Conservation (phyloP, 2,113 vertebrate species). For the Saccopteryx leptura region DNA sequence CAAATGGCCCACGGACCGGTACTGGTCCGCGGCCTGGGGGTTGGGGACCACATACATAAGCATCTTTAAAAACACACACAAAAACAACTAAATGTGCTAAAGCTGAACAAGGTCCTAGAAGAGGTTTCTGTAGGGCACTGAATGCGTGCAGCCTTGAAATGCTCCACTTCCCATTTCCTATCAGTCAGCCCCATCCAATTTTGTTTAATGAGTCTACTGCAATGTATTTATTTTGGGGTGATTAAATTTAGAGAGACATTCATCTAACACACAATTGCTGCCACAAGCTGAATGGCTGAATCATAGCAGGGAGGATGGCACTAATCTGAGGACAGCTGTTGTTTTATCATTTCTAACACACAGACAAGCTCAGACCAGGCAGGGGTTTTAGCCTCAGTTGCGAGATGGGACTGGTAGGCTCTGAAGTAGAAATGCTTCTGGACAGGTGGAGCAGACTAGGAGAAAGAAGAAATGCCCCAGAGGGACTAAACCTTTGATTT, state of each 20-base stretch:
- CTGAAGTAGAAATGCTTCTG: slow-evolving; percentile 27
- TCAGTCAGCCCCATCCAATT: slow-evolving; percentile 76
- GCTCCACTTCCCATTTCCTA: slow-evolving; percentile 75
- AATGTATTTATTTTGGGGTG: slow-evolving; percentile 83
- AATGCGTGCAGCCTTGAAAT: slow-evolving; percentile 36
- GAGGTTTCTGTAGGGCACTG: slow-evolving; percentile 68
- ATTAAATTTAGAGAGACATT: slow-evolving; percentile 85
- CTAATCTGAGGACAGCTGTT: slow-evolving; percentile 79
- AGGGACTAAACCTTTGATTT: neutral
- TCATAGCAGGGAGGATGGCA: slow-evolving; percentile 75
- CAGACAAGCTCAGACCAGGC: slow-evolving; percentile 19
- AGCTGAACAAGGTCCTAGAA: slow-evolving; percentile 11
- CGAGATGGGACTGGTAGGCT: neutral
- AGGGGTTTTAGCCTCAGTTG: slow-evolving; percentile 45
- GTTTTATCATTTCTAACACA: slow-evolving; percentile 71
- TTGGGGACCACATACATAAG: neutral
- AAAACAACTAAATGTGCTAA: neutral
- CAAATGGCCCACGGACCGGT: too few species aligned
- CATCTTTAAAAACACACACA: neutral
- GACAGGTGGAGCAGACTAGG: neutral
- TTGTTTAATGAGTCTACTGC: slow-evolving; percentile 82
- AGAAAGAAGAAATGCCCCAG: neutral
- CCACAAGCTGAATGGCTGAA: slow-evolving; percentile 74
- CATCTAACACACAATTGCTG: slow-evolving; percentile 70
- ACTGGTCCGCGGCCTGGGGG: too few species aligned